Percentiles rank a stretch among this genome's conserved stretches.
Evolutionary conservation across 2,888 invertebrate species (phyloP).

Genomic region (Pseudococcus viburni): DNA sequence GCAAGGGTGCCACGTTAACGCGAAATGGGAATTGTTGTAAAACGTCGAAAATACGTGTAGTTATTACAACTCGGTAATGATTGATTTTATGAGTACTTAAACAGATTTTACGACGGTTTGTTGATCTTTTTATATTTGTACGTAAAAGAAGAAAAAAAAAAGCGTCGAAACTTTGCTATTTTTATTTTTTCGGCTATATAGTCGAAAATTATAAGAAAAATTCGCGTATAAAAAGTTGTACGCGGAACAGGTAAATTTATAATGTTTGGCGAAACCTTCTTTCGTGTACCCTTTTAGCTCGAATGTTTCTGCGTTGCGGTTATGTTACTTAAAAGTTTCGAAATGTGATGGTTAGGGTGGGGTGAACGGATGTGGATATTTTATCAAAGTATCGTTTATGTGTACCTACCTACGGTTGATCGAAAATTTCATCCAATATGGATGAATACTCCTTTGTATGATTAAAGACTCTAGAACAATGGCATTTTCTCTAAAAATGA

Average conservation of each 20-base stretch:
- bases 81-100: conserved; percentile 58
- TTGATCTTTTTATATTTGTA: conserved; percentile 28
- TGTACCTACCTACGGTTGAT: neutral
- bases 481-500: too few relatives aligned
- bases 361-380: neutral
- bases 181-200: neutral
- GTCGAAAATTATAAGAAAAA: conserved; percentile 2
- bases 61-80: conserved; percentile 56
- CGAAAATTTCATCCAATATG: neutral
- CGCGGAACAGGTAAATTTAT: conserved; percentile 23
- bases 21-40: conserved; percentile 51
- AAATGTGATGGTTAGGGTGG: neutral
- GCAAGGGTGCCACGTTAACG: conserved; percentile 20
- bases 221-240: neutral
- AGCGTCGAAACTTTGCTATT: neutral
- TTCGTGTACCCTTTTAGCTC: conserved; percentile 14
- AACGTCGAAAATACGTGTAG: conserved; percentile 56
- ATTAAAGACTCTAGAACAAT: too few relatives aligned
- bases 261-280: neutral
- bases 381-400: neutral
- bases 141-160: too few relatives aligned
- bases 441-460: too few relatives aligned
- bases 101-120: conserved; percentile 52
- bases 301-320: neutral
- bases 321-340: conserved; percentile 1